Evolutionary conservation across 2,113 vertebrate species (phyloP), one percentile per base, ranked within the genome.

Genomic region (Megaceryle maxima): DNA sequence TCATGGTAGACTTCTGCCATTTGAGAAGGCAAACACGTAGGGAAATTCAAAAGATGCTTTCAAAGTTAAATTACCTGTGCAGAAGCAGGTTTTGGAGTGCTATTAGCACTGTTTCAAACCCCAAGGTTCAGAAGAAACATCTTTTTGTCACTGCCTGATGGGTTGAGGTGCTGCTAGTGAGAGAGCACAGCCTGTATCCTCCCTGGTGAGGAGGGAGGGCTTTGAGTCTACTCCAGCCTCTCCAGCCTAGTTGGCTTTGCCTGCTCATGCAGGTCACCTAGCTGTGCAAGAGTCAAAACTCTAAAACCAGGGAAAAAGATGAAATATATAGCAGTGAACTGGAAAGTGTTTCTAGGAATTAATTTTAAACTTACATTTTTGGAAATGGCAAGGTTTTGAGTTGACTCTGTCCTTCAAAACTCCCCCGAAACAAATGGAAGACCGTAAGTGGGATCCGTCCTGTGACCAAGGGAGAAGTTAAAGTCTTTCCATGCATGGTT

Each of bases 161-260:
- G 51, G 51, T 53, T 16, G 51, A 53, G 0, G 29, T 31, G 51
- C 51, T 16, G n/a, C 59, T 13, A 59, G 63, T 28, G 37, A 29
- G n/a, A 51, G 2, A 0, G 0, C 20, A 26, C 14, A 67, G 66
- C n/a, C 46, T 25, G 10, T 37, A 13, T 7, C 39, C n/a, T 43
- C 37, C 14, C 37, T 8, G 12, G 43, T 28, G 50, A 48, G 26
- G 43, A 53, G 51, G 25, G 35, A 88, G n/a, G 20, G 11, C 37
- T 74, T 81, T 0, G 0, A 16, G 14, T 16, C 50, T 1, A 1
- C 46, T 82, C 35, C 5, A 6, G 44, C 25, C 26, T 69, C 26
- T 16, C 24, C 16, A 83, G 62, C 48, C n/a, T 5, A 1, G 2
- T 22, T 33, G 13, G 53, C 48, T 91, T 73, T 48, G 31, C 28